Conservation (phyloP, 2,797 vertebrate genomes). For the Psittacula echo region DNA sequence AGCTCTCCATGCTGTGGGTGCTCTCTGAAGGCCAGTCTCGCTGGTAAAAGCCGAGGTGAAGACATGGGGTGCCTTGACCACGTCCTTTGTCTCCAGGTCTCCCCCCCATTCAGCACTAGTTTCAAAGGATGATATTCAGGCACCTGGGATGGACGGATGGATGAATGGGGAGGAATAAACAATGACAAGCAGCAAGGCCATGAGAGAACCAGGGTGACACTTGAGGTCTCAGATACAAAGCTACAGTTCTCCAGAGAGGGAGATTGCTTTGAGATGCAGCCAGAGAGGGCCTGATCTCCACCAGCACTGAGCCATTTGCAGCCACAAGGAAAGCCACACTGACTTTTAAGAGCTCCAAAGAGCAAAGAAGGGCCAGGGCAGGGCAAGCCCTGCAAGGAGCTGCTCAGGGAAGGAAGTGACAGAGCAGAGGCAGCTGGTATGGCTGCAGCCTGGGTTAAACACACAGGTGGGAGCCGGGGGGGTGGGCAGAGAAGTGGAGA, state of each 20-base stretch:
- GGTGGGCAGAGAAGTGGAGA: not conserved
- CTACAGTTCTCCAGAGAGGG: not conserved
- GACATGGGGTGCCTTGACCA: not conserved
- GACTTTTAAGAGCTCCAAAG: too few species aligned
- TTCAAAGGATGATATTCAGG: not conserved
- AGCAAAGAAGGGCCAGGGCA: too few species aligned
- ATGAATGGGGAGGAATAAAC: not conserved
- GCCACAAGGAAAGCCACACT: not conserved
- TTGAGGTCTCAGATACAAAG: too few species aligned
- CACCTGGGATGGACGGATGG: not conserved
- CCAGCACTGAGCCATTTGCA: not conserved
- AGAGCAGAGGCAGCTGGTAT: too few species aligned
- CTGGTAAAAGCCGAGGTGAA: not conserved
- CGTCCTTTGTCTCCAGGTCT: not conserved
- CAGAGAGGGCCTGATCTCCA: not conserved
- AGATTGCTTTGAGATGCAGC: not conserved
- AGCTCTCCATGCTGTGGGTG: not conserved
- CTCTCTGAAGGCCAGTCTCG: not conserved
- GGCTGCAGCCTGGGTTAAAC: too few species aligned
- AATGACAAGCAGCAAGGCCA: accelerated
- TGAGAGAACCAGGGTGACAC: not conserved
- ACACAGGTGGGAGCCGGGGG: not conserved
- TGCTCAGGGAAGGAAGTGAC: too few species aligned
- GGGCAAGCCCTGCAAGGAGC: too few species aligned
- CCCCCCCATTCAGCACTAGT: too few species aligned